These are phyloP conservation scores for Cercopithecus mona DNA, from an alignment of 2,113 vertebrate species.

Conservation along the genomic window DNA sequence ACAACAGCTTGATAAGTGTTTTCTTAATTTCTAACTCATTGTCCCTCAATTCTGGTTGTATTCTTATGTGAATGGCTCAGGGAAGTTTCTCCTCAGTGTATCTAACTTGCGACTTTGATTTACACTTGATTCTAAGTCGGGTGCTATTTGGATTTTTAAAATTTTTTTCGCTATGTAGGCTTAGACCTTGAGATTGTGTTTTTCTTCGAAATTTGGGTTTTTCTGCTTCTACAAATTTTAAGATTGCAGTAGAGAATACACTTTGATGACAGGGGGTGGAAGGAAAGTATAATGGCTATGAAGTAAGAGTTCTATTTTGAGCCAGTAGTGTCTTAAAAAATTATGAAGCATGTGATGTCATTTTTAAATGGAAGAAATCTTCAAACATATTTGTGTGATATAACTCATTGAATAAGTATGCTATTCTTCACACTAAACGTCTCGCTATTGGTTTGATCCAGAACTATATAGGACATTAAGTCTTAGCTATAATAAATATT, in stretches of 20 bases:
- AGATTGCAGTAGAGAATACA: neutral
- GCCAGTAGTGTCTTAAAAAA: slow-evolving; percentile 33
- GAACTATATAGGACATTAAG: neutral
- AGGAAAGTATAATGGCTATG: neutral
- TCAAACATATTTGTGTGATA: neutral
- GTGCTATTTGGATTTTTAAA: neutral
- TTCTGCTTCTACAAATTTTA: slow-evolving; percentile 26
- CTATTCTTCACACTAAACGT: neutral
- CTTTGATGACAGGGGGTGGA: neutral
- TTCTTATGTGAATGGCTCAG: neutral
- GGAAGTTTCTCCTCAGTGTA: neutral
- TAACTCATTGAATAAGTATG: neutral
- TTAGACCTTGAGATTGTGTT: neutral
- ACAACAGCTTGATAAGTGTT: neutral
- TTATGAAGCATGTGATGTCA: neutral
- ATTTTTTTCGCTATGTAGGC: neutral
- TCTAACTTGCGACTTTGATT: neutral
- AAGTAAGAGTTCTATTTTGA: slow-evolving; percentile 44
- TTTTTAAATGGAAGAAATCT: slow-evolving; percentile 48
- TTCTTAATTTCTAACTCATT: neutral
- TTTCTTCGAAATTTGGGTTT: neutral
- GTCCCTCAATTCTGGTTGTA: neutral
- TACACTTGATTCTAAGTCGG: neutral
- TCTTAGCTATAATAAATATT: slow-evolving; percentile 11
- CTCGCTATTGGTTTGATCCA: neutral